These are phyloP conservation scores for Miltochrista miniata DNA, from an alignment of 2,888 invertebrate species.

Conservation along the genomic window DNA sequence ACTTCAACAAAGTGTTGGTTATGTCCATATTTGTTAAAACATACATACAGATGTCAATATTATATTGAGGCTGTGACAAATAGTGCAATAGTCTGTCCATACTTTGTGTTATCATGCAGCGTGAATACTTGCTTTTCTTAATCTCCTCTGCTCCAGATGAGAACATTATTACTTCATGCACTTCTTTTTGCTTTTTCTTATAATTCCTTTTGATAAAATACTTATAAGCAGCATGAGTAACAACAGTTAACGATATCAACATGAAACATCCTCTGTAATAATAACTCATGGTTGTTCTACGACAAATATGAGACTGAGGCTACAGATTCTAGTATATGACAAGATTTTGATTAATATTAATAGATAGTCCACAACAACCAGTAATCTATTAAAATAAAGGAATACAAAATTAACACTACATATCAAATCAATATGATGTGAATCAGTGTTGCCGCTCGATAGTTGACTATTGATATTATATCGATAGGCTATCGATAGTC, in stretches of 20 bases:
- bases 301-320: too few relatives aligned
- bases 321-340: too few relatives aligned
- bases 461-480: too few relatives aligned
- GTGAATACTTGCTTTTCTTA: slow-evolving; percentile 63
- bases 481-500: too few relatives aligned
- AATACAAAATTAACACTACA: too few relatives aligned
- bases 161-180: slow-evolving; percentile 69
- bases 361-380: too few relatives aligned
- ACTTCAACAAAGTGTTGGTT: slow-evolving; percentile 51
- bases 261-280: slow-evolving; percentile 40
- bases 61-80: slow-evolving; percentile 59
- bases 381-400: too few relatives aligned
- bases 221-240: slow-evolving; percentile 51
- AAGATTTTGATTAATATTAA: too few relatives aligned
- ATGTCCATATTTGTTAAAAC: slow-evolving; percentile 85
- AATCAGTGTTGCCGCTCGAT: too few relatives aligned
- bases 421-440: too few relatives aligned
- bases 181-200: slow-evolving; percentile 36
- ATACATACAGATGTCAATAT: slow-evolving; percentile 88
- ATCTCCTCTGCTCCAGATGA: slow-evolving; percentile 39
- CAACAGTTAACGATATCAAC: slow-evolving; percentile 49
- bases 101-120: slow-evolving; percentile 54
- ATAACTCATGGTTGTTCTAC: neutral
- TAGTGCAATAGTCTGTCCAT: slow-evolving; percentile 52
- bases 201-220: slow-evolving; percentile 45